A percentile compares a stretch with the other conserved stretches of the same genome.
phyloP scores from a whole-genome alignment of 2,113 vertebrate genomes.

The Eublepharis macularius region DNA sequence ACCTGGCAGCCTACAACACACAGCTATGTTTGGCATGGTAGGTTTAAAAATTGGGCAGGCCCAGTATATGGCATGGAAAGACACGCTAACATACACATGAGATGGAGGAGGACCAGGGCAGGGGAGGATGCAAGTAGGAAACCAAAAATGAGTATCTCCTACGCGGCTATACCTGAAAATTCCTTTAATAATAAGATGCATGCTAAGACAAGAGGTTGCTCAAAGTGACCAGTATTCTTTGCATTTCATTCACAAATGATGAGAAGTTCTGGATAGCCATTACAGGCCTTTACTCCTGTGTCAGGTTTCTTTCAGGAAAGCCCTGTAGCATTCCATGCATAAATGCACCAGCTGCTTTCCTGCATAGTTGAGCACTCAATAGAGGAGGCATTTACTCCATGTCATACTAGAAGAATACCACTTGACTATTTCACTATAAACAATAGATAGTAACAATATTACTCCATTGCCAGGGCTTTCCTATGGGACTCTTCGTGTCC shows the following conservation, averaged over 20 bases:
- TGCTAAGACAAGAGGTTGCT: not conserved
- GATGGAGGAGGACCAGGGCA: not conserved
- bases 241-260: not conserved
- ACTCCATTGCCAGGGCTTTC: not conserved
- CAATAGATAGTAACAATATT: not conserved
- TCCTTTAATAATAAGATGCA: not conserved
- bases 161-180: not conserved
- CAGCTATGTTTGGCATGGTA: not conserved
- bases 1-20: not conserved
- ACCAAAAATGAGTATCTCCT: not conserved
- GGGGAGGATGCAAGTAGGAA: not conserved
- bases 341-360: not conserved
- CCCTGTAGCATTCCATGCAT: constrained; percentile 18
- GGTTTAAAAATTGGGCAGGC: not conserved
- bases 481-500: not conserved
- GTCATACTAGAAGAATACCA: not conserved
- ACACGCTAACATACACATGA: not conserved
- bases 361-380: not conserved
- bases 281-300: not conserved
- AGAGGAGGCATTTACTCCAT: constrained; percentile 1
- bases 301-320: constrained; percentile 28
- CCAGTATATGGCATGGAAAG: not conserved
- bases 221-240: not conserved
- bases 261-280: not conserved
- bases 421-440: not conserved